Conservation (phyloP, 2,113 vertebrate species). For the Elaphurus davidianus region DNA sequence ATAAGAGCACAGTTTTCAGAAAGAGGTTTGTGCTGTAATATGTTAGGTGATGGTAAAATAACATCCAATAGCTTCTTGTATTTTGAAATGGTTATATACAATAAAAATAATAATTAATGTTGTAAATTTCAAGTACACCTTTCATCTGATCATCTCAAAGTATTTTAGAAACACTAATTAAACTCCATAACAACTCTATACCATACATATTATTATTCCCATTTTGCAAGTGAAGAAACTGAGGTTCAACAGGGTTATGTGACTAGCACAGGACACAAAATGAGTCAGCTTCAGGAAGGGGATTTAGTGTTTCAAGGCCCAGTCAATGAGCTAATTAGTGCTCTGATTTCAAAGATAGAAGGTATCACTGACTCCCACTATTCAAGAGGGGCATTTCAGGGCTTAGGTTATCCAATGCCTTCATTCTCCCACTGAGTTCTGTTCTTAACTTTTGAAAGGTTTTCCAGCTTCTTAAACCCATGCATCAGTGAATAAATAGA, state of each 20-base stretch:
- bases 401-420: not conserved
- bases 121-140: conserved; percentile 46
- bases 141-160: conserved; percentile 67
- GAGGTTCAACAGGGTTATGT: conserved; percentile 47
- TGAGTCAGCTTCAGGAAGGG: conserved; percentile 6
- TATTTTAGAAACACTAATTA: conserved; percentile 64
- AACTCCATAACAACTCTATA: conserved; percentile 1
- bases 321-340: not conserved
- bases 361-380: not conserved
- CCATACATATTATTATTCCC: conserved; percentile 53
- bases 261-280: not conserved
- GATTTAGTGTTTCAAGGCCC: not conserved
- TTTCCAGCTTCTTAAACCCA: not conserved
- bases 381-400: not conserved
- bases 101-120: conserved; percentile 71
- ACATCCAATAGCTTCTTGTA: not conserved
- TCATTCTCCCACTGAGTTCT: not conserved
- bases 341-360: not conserved
- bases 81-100: conserved; percentile 41
- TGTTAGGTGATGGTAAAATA: not conserved
- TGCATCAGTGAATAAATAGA: not conserved
- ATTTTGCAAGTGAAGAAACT: conserved; percentile 46
- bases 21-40: not conserved
- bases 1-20: not conserved
- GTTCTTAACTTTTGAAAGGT: not conserved